These are phyloP conservation scores for Halcyon senegalensis DNA, from an alignment of 2,113 vertebrate species.

Conservation along the genomic window DNA sequence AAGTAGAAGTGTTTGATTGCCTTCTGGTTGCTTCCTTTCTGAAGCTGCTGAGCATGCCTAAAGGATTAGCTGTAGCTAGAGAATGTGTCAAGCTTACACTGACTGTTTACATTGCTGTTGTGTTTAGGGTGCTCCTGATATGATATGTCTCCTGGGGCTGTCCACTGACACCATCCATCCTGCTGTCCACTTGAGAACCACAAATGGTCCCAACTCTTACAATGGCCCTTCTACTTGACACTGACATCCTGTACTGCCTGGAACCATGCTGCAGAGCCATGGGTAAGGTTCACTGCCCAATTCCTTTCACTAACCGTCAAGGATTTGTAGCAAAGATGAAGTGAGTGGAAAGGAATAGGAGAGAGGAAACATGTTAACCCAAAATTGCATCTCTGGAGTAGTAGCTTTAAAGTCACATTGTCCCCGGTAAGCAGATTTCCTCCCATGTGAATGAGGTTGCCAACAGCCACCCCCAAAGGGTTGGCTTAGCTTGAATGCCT, in stretches of 20 bases:
- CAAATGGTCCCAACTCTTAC: neutral
- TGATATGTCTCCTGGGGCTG: neutral
- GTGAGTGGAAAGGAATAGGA: neutral
- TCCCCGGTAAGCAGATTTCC: neutral
- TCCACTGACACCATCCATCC: neutral
- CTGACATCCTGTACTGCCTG: neutral
- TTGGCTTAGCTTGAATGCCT: neutral
- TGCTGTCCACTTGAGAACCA: neutral
- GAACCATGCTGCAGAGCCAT: neutral
- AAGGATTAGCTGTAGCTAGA: neutral
- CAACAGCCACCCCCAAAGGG: neutral
- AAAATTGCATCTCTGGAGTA: neutral
- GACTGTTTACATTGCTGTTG: neutral
- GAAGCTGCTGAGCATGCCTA: neutral
- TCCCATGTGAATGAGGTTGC: neutral
- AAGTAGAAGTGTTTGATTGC: neutral
- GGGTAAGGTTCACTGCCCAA: neutral
- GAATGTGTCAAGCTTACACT: neutral
- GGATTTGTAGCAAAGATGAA: neutral
- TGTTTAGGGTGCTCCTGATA: neutral
- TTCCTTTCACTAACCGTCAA: neutral
- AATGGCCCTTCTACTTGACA: neutral
- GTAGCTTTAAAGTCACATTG: neutral
- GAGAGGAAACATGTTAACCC: neutral
- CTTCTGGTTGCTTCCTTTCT: neutral